A percentile compares a stretch with the other conserved stretches of the same genome.
phyloP scores from a whole-genome alignment of 2,113 vertebrate genomes.

The Odocoileus hemionus region DNA sequence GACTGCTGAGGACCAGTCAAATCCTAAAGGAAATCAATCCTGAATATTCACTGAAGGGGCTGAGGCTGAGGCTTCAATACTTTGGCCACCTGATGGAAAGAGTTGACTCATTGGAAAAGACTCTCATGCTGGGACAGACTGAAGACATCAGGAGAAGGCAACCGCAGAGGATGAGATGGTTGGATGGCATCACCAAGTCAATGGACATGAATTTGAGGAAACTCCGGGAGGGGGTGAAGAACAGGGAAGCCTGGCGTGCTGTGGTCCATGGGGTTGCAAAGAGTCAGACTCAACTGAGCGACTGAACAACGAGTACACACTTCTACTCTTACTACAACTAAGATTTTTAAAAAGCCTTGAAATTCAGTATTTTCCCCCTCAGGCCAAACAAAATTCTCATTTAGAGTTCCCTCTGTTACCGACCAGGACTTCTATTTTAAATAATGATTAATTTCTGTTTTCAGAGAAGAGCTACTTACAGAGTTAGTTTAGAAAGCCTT shows the following conservation, averaged over 20 bases:
- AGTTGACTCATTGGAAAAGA: neutral
- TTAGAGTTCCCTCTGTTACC: neutral
- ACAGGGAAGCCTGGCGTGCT: neutral
- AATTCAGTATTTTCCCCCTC: neutral
- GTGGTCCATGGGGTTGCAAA: neutral
- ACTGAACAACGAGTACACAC: neutral
- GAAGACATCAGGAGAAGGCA: neutral
- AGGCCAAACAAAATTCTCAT: neutral
- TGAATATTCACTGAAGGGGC: neutral
- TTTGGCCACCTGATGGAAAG: neutral
- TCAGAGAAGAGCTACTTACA: neutral
- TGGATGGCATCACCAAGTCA: neutral
- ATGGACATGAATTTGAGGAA: neutral
- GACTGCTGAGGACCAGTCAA: neutral
- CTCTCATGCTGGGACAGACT: neutral
- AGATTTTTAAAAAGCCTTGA: neutral
- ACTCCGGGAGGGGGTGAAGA: rapidly evolving
- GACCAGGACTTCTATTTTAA: neutral
- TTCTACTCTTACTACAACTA: neutral
- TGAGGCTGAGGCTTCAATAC: neutral
- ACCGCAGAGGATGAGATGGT: neutral
- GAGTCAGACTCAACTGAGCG: neutral
- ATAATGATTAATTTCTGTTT: neutral
- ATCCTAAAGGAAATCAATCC: neutral
- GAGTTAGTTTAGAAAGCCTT: neutral